phyloP scores from a whole-genome alignment of 2,888 invertebrate genomes.

The Eucera pruinosa region DNA sequence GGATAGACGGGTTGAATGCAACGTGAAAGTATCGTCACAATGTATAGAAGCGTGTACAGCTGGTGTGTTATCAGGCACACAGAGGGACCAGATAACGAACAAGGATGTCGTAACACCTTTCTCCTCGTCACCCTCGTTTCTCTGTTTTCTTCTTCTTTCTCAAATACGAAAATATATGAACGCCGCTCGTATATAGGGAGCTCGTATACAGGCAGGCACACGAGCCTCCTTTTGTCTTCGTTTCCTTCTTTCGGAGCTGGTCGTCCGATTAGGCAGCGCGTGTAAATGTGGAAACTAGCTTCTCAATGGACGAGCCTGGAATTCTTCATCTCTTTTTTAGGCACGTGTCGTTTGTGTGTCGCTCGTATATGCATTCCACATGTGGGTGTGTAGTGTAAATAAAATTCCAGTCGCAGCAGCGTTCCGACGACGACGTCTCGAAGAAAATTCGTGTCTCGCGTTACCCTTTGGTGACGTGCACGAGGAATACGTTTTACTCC shows the following conservation, averaged over 20 bases:
- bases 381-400: slow-evolving; percentile 67
- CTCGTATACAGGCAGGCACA: not conserved
- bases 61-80: slow-evolving; percentile 65
- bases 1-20: slow-evolving; percentile 58
- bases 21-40: slow-evolving; percentile 44
- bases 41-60: slow-evolving; percentile 42
- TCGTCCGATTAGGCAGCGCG: slow-evolving; percentile 70
- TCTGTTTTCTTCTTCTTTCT: slow-evolving; percentile 1
- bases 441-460: slow-evolving; percentile 4
- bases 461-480: not conserved
- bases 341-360: slow-evolving; percentile 58
- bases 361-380: slow-evolving; percentile 50
- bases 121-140: slow-evolving; percentile 27
- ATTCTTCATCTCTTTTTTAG: slow-evolving; percentile 66
- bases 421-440: slow-evolving; percentile 57
- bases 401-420: slow-evolving; percentile 67
- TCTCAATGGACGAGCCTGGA: slow-evolving; percentile 65
- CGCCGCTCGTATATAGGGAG: not conserved
- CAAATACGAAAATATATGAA: slow-evolving; percentile 9
- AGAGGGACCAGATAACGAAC: slow-evolving; percentile 58
- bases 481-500: not conserved
- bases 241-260: slow-evolving; percentile 41
- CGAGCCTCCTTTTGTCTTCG: slow-evolving; percentile 41
- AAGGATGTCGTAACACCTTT: slow-evolving; percentile 65
- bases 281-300: slow-evolving; percentile 76